A percentile compares a stretch with the other conserved stretches of the same genome.
Evolutionary conservation across 2,888 invertebrate genomes (phyloP).

Genomic region (Brachypterus glaber): DNA sequence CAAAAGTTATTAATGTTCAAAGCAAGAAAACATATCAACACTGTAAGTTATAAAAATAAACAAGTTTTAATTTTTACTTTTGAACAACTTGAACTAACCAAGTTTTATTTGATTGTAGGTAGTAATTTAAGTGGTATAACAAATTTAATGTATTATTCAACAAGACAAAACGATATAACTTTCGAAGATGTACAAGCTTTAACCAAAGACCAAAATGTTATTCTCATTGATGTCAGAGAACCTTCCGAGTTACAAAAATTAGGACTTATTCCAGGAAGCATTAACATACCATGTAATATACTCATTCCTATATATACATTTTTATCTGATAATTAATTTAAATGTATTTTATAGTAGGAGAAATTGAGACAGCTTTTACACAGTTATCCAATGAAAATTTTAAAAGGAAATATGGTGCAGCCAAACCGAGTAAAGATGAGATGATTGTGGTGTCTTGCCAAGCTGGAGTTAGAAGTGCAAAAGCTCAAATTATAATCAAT

Average conservation of each 20-base stretch:
- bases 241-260: conserved; percentile 59
- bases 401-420: background rate
- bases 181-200: conserved; percentile 44
- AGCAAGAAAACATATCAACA: conserved; percentile 3
- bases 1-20: conserved; percentile 11
- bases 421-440: background rate
- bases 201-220: conserved; percentile 40
- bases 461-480: conserved; percentile 55
- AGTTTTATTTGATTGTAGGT: conserved; percentile 7
- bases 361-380: conserved; percentile 27
- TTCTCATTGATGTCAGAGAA: conserved; percentile 70
- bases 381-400: background rate
- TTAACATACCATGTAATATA: conserved; percentile 62
- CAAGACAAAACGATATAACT: conserved; percentile 8
- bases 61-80: too few relatives aligned
- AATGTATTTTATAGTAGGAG: conserved; percentile 1
- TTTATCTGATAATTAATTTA: conserved; percentile 1
- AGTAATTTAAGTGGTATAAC: background rate
- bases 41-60: conserved; percentile 1
- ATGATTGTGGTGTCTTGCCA: conserved; percentile 55
- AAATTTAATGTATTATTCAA: conserved; percentile 1
- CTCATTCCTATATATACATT: conserved; percentile 27
- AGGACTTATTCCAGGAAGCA: conserved; percentile 62
- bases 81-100: background rate
- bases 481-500: conserved; percentile 50